These are phyloP conservation scores for Stegodyphus dumicola DNA, from an alignment of 1,140 invertebrate species.

Conservation along the genomic window DNA sequence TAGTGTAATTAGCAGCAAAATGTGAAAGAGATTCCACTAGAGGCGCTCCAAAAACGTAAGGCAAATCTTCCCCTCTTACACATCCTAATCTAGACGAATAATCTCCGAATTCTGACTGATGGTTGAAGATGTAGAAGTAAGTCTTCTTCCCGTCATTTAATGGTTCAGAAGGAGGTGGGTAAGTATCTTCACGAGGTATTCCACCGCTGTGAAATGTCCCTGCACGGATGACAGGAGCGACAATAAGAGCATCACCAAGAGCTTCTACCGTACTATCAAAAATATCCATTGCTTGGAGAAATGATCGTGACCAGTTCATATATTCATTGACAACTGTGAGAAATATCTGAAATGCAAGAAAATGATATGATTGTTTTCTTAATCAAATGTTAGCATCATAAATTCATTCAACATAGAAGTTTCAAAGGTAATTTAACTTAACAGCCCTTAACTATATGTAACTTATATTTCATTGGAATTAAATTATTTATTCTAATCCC, in stretches of 20 bases:
- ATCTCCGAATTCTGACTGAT: conserved; percentile 92
- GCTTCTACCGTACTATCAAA: conserved; percentile 93
- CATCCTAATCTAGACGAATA: conserved; percentile 73
- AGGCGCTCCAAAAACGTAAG: conserved; percentile 74
- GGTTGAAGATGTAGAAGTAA: conserved; percentile 93
- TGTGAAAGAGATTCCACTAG: conserved; percentile 29
- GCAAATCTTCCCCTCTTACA: conserved; percentile 72
- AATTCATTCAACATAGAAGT: too few species aligned
- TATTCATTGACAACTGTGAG: conserved; percentile 98
- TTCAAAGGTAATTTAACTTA: too few species aligned
- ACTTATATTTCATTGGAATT: too few species aligned
- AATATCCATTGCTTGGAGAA: conserved; percentile 91
- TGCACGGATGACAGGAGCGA: conserved; percentile 90
- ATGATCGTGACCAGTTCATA: conserved; percentile 94
- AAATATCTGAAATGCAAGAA: conserved; percentile 79
- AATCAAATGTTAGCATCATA: too few species aligned
- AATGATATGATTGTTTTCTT: too few species aligned
- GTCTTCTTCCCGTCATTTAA: conserved; percentile 69
- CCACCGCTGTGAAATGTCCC: conserved; percentile 85
- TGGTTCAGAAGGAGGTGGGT: conserved; percentile 61
- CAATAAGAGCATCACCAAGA: conserved; percentile 91
- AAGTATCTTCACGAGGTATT: conserved; percentile 61
- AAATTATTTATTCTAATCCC: too few species aligned
- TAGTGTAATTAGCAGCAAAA: conserved; percentile 81
- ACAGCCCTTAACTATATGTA: too few species aligned